Evolutionary conservation across 1,140 invertebrate genomes (phyloP).

Genomic region (Lordiphosa collinella): DNA sequence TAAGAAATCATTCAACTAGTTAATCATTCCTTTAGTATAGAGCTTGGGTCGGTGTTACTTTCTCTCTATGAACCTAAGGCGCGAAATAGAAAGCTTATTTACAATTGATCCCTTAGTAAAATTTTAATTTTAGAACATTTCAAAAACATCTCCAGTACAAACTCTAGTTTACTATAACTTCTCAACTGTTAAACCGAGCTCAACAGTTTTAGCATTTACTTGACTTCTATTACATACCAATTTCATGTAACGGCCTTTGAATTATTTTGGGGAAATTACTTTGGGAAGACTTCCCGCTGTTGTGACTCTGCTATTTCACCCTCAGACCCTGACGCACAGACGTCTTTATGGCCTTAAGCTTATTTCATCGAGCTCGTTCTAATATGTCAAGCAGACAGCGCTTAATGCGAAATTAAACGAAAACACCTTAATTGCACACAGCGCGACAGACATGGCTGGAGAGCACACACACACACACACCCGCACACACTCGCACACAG

Average conservation of each 20-base stretch:
- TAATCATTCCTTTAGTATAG: no score
- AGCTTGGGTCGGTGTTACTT: no score
- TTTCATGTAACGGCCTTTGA: background rate
- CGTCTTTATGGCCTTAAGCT: constrained; percentile 22
- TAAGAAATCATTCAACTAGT: no score
- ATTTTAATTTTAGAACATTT: no score
- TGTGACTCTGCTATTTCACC: background rate
- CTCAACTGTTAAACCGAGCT: no score
- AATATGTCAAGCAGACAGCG: constrained; percentile 38
- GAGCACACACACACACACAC: constrained; percentile 1
- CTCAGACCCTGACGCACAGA: background rate
- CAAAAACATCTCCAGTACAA: background rate
- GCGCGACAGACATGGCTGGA: constrained; percentile 25
- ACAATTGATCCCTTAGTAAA: no score
- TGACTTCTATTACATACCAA: background rate
- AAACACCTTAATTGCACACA: constrained; percentile 37
- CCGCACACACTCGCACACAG: background rate
- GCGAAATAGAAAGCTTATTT: no score
- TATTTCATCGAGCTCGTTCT: constrained; percentile 24
- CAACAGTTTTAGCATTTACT: background rate
- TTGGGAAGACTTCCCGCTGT: background rate
- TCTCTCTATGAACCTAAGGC: no score
- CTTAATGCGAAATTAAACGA: constrained; percentile 44
- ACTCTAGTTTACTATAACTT: no score
- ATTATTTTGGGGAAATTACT: constrained; percentile 1